A percentile compares a stretch with the other conserved stretches of the same genome.
Evolutionary conservation across 2,797 vertebrate genomes (phyloP).

Genomic region (Yasuhikotakia modesta): DNA sequence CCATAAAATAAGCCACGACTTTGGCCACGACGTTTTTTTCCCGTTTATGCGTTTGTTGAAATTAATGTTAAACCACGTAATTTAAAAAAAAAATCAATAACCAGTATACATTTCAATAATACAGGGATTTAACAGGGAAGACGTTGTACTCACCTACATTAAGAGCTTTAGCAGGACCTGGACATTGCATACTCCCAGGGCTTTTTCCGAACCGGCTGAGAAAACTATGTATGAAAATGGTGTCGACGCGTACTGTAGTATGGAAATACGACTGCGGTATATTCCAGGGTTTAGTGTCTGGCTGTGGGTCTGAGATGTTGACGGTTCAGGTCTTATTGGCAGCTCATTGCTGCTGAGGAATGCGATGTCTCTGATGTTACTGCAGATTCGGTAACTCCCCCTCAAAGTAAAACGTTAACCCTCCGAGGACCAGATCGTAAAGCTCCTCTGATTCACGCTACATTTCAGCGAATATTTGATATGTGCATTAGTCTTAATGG

Average conservation of each 20-base stretch:
- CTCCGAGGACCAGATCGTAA: conserved; percentile 49
- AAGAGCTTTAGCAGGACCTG: conserved; percentile 33
- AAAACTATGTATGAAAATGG: conserved; percentile 36
- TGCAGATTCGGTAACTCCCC: conserved; percentile 77
- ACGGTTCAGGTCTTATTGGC: conserved; percentile 78
- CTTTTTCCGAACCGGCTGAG: conserved; percentile 49
- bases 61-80: neutral
- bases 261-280: conserved; percentile 18
- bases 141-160: conserved; percentile 52
- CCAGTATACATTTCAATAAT: no score
- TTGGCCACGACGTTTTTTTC: neutral
- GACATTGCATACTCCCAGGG: conserved; percentile 57
- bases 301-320: conserved; percentile 42
- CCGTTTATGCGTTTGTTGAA: neutral
- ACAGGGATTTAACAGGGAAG: neutral
- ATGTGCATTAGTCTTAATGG: neutral
- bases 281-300: conserved; percentile 35
- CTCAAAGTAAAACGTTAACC: conserved; percentile 64
- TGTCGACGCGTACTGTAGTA: conserved; percentile 22
- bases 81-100: neutral
- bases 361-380: conserved; percentile 72
- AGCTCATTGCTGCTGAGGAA: conserved; percentile 72
- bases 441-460: conserved; percentile 1
- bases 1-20: neutral
- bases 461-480: neutral